phyloP scores from a whole-genome alignment of 2,888 invertebrate genomes.

The Patella pellucida region DNA sequence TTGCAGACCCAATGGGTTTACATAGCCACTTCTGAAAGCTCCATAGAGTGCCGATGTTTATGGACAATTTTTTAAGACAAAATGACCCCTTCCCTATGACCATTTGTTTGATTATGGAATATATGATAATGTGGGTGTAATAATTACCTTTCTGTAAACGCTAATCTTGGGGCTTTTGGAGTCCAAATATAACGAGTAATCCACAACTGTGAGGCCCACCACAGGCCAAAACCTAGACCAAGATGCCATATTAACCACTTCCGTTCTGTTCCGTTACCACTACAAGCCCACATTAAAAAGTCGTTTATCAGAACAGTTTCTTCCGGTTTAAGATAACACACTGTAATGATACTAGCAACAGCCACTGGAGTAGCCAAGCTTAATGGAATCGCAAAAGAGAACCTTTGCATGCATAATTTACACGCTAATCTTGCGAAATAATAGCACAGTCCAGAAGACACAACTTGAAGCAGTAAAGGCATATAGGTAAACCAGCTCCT shows the following conservation, averaged over 20 bases:
- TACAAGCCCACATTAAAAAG: conserved; percentile 48
- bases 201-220: conserved; percentile 64
- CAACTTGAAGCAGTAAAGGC: conserved; percentile 57
- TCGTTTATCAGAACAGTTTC: conserved; percentile 31
- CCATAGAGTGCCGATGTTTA: too few species aligned
- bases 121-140: too few species aligned
- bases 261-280: conserved; percentile 42
- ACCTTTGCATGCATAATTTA: conserved; percentile 71
- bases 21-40: too few species aligned
- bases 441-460: conserved; percentile 71
- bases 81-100: too few species aligned
- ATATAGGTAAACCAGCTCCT: conserved; percentile 41
- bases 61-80: too few species aligned
- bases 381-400: conserved; percentile 71
- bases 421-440: conserved; percentile 73
- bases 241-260: conserved; percentile 48
- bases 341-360: conserved; percentile 48
- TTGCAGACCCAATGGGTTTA: too few species aligned
- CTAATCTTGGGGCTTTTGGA: conserved; percentile 60
- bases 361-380: conserved; percentile 68
- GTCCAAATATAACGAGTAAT: conserved; percentile 65
- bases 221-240: conserved; percentile 51
- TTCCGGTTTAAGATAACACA: conserved; percentile 36
- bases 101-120: too few species aligned
- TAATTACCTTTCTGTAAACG: conserved; percentile 60